Base-by-base conservation (phyloP, 1,140 invertebrate species). In the Penaeus chinensis region DNA sequence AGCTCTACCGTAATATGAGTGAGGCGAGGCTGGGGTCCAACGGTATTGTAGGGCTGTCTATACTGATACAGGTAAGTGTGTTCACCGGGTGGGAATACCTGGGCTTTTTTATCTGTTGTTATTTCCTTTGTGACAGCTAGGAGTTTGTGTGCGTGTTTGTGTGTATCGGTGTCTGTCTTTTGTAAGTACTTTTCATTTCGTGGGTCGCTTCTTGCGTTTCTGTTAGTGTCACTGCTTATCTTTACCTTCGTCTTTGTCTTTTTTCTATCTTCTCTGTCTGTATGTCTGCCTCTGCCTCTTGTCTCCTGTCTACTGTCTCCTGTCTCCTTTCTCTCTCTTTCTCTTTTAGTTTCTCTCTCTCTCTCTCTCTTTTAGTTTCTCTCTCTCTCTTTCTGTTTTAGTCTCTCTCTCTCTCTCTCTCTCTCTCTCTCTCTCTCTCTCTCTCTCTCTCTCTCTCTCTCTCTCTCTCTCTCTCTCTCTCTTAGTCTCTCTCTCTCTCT, bases 1-100 rank as follows among this genome's bases (percentile, higher is more conserved):
- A 99, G 92, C 93, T 99, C 22, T 99, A 99, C 93, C 96, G 96
- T 91, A 99, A 99, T 92, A 98, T 98, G 95, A 96, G 96, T 60
- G 96, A 98, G 93, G 98, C 98, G n/a, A 96, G 97, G 91, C 96
- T 97, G 92, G 97, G 97, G 92, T 96, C 96, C 60, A 96, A 98
- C 92, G 98, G 98, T 47, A 95, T 99, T 87, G 96, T 98, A 11
- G 97, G 95, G 13, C 96, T 99, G 89, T 97, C 97, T n/a, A 93
- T 99, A 86, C 96, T 99, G 95, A 95, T 99, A 66, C 97, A 99
- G 95, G 96, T 97, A 93, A 94, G 90, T 82, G 87, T 22, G 63
- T 24, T 61, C 63, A 16, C 0, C 37, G 42, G 22, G 42, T 24
- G 42, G 60, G 42, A 37, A 66, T 24, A 42, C 37, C 63, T 79